Evolutionary conservation across 2,888 invertebrate genomes (phyloP), one percentile per base, ranked within the genome.

Genomic region (Petrolisthes manimaculis): DNA sequence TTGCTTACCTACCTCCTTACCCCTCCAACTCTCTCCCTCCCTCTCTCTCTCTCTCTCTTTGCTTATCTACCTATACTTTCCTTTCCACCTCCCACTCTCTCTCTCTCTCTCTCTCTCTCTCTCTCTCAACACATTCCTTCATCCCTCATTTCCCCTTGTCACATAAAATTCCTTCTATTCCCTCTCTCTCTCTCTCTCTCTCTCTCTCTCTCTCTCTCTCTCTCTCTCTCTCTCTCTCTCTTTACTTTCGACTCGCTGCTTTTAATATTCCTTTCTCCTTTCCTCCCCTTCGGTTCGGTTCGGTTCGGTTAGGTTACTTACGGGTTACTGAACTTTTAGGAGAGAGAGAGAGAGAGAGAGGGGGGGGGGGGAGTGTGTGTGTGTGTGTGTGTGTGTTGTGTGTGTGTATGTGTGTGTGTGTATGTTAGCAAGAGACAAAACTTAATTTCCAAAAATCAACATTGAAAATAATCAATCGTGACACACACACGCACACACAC

Each of bases 301-400:
- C 14, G 12, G 18, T 37, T 37, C 37, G 37, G 37, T 67, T 67
- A 1, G 18, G 18, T 67, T 14, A 3, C 67, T 67, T 67, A 67
- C 67, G 67, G 18, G 67, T 14, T 67, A 14, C 18, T 18, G 18
- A 18, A 3, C 67, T 18, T 67, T 18, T 14, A 67, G 18, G 18
- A 71, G 71, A 6, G 77, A 53, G 53, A 77, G 77, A 37, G 37
- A 77, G 77, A 77, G 77, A 77, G 77, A 77, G 77, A 77, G 77
- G 51, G 77, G 51, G 77, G 51, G 71, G 5, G 71, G 5, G 71
- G 37, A 2, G 14, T 67, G 14, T 67, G 14, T 67, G 14, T 67
- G 67, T 18, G 18, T 18, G 14, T 67, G 67, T 67, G 12, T 67
- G 12, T 67, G 67, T 67, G 14, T 18, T 67, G 67, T 2, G 67